Base-by-base conservation (phyloP, 2,888 invertebrate species). In the Idaea straminata region DNA sequence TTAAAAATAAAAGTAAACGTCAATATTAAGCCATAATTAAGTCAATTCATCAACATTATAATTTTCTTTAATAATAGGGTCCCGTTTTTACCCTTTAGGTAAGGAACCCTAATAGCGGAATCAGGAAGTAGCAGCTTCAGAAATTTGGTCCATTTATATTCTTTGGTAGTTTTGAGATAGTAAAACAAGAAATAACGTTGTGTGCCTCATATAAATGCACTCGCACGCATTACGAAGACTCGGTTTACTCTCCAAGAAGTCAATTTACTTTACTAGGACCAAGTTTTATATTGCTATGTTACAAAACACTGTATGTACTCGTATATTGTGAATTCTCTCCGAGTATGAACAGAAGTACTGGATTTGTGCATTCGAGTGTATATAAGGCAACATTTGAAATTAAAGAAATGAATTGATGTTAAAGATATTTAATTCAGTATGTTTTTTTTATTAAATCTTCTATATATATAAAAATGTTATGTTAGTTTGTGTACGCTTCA, bases 131-230 rank as follows among this genome's bases (percentile, higher is more conserved):
- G 61, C 62, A 67, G 64, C 71, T 67, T 69, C 67, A 67, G 66
- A 64, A 25, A 3, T 25, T 25, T 3, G 25, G 25, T 2, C 62
- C 61, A 65, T 69, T 66, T 66, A 66, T 64, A 64, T 61, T 67
- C 64, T 63, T 65, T 67, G 63, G 62, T 64, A 70, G 69, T 66
- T 62, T 64, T 62, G 68, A 69, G 66, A 69, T 66, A 72, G 72
- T 71, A 70, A 73, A 70, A 69, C 66, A 47, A 67, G 65, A 68
- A 72, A 68, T 74, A 68, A 65, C 68, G 69, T 62, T 61, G 64
- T 60, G 63, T 66, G 13, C 47, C 70, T 73, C 69, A 69, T 69
- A 71, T 72, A 74, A 71, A 72, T 74, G 71, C 72, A 74, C 72
- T 74, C 73, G 66, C 72, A 72, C 72, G 73, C 73, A 74, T 74